A percentile compares a stretch with the other conserved stretches of the same genome.
Conservation (phyloP, 2,888 invertebrate species). For the Napeogenes sylphis region DNA sequence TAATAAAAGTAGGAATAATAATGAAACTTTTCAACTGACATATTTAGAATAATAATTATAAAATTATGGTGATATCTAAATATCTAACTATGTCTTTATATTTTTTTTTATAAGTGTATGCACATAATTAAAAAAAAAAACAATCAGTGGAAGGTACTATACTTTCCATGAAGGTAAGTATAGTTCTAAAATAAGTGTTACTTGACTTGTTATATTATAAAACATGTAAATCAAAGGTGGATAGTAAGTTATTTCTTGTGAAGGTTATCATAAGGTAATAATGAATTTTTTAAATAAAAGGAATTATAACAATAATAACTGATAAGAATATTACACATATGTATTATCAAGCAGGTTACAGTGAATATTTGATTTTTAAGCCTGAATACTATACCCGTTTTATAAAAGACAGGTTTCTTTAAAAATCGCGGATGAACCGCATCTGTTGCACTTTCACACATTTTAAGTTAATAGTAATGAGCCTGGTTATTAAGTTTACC, state of each 20-base stretch:
- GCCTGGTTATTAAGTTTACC: constrained; percentile 44
- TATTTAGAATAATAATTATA: too few relatives aligned
- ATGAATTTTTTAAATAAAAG: neutral
- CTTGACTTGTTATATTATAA: too few relatives aligned
- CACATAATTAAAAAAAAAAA: too few relatives aligned
- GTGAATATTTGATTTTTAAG: constrained; percentile 5
- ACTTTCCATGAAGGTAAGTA: too few relatives aligned
- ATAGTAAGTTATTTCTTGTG: neutral
- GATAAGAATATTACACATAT: neutral
- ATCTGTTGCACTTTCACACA: constrained; percentile 48
- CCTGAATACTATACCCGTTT: constrained; percentile 56
- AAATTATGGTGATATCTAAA: too few relatives aligned
- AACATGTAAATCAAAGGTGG: too few relatives aligned
- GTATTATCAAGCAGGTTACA: neutral
- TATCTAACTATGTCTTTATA: too few relatives aligned
- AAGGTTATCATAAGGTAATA: neutral
- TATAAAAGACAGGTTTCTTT: constrained; percentile 42
- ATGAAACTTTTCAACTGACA: too few relatives aligned
- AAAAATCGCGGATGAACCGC: constrained; percentile 62
- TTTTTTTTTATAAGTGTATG: too few relatives aligned
- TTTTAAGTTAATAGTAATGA: constrained; percentile 32
- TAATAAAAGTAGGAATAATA: too few relatives aligned
- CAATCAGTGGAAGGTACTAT: too few relatives aligned
- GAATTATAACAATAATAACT: neutral
- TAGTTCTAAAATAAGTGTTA: too few relatives aligned